phyloP scores from a whole-genome alignment of 2,113 vertebrate genomes.

The Rhynchopsitta pachyrhyncha region DNA sequence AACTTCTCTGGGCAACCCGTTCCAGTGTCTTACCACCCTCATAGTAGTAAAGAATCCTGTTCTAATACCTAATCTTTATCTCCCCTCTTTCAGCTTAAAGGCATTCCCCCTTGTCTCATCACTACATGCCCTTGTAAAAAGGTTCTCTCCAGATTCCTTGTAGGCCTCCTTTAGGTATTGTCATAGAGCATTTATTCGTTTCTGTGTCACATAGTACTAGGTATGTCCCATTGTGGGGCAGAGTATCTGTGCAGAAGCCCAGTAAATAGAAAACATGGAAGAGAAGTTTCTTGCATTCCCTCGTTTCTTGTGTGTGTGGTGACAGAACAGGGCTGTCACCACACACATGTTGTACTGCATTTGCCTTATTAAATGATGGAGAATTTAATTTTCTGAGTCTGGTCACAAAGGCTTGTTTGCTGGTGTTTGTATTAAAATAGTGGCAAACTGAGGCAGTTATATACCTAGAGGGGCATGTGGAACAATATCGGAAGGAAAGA shows the following conservation, averaged over 20 bases:
- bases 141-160: neutral
- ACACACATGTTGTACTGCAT: neutral
- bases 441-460: neutral
- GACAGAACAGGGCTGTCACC: neutral
- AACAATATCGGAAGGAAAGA: neutral
- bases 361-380: neutral
- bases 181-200: neutral
- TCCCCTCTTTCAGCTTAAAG: neutral
- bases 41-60: neutral
- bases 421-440: neutral
- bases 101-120: neutral
- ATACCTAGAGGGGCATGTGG: neutral
- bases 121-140: neutral
- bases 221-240: neutral
- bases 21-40: neutral
- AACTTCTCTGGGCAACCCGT: neutral
- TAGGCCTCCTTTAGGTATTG: neutral
- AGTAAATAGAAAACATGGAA: neutral
- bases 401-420: neutral
- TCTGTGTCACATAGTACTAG: neutral
- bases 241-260: neutral
- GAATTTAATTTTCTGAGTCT: neutral
- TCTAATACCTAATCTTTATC: neutral
- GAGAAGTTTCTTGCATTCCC: neutral
- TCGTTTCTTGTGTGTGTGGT: rapidly evolving